Evolutionary conservation across 2,888 invertebrate genomes (phyloP).

Genomic region (Actias luna): DNA sequence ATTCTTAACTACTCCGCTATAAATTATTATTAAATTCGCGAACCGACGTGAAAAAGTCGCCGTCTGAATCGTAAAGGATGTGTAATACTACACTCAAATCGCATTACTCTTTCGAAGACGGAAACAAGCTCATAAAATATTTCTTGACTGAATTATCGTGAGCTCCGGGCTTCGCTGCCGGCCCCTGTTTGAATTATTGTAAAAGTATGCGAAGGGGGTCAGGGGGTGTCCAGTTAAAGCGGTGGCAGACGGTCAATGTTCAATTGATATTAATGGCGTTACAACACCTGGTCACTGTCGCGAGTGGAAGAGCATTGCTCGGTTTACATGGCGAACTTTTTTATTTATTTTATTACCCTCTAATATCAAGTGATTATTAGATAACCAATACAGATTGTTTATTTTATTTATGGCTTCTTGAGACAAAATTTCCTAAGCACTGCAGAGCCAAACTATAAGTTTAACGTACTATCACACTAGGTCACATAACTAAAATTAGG

Average conservation of each 20-base stretch:
- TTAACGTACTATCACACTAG: too few relatives aligned
- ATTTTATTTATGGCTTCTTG: too few relatives aligned
- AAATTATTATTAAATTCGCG: conserved; percentile 18
- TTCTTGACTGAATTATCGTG: conserved; percentile 46
- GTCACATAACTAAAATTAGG: too few relatives aligned
- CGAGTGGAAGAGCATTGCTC: conserved; percentile 40
- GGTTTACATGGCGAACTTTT: conserved; percentile 53
- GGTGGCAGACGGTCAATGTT: conserved; percentile 67
- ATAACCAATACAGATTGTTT: too few relatives aligned
- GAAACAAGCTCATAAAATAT: conserved; percentile 74
- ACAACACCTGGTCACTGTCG: conserved; percentile 71
- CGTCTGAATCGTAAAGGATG: conserved; percentile 28
- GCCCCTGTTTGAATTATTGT: conserved; percentile 21
- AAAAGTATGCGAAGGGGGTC: conserved; percentile 32
- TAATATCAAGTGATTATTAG: too few relatives aligned
- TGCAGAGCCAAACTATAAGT: too few relatives aligned
- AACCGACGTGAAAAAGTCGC: conserved; percentile 19
- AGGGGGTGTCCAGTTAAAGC: conserved; percentile 41
- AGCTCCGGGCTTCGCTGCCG: conserved; percentile 31
- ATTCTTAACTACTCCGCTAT: background rate
- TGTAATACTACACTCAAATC: conserved; percentile 59
- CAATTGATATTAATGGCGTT: conserved; percentile 78
- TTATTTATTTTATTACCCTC: background rate
- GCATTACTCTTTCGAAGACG: conserved; percentile 64
- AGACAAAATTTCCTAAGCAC: too few relatives aligned